These are phyloP conservation scores for Rhagoletis zephyria DNA, from an alignment of 1,140 invertebrate species.

Conservation along the genomic window DNA sequence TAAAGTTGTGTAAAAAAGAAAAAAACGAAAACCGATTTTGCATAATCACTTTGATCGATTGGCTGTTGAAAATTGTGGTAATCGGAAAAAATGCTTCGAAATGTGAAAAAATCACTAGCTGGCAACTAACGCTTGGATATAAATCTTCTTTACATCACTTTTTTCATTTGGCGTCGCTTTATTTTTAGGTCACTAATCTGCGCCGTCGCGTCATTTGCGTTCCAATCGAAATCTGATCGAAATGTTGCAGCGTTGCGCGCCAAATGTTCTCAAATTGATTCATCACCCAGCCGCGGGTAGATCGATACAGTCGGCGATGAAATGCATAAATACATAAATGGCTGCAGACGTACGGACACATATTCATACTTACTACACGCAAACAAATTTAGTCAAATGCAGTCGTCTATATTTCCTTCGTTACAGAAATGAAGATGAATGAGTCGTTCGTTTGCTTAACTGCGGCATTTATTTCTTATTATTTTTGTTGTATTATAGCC, in stretches of 20 bases:
- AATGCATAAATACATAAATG: background rate
- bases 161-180: background rate
- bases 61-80: background rate
- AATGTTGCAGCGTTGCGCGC: constrained; percentile 20
- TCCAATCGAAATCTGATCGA: constrained; percentile 44
- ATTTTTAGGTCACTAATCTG: background rate
- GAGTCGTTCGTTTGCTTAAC: background rate
- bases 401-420: background rate
- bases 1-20: background rate
- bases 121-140: background rate
- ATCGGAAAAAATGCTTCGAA: background rate
- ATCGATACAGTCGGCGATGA: background rate
- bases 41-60: constrained; percentile 49
- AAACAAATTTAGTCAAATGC: constrained; percentile 36
- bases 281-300: background rate
- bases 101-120: background rate
- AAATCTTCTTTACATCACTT: constrained; percentile 12
- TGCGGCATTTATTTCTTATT: background rate
- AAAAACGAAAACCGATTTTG: background rate
- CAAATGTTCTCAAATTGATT: constrained; percentile 34
- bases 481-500: background rate
- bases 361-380: background rate
- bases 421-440: background rate
- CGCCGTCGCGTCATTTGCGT: background rate
- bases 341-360: background rate